Conservation (phyloP, 1,140 invertebrate genomes). For the Bacillus rossius region DNA sequence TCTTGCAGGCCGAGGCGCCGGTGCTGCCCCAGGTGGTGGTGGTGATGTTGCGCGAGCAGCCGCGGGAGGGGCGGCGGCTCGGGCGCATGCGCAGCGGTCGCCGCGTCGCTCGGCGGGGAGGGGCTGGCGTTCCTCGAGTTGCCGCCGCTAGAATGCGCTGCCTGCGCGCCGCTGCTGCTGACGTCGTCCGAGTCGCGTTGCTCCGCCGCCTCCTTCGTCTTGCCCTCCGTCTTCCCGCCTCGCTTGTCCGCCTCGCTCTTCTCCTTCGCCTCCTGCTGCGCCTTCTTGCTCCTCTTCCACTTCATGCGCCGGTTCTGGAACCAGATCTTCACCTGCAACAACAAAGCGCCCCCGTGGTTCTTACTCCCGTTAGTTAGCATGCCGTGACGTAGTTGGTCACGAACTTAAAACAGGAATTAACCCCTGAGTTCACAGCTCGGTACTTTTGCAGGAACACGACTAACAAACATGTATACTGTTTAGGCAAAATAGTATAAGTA, state of each 20-base stretch:
- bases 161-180: no score
- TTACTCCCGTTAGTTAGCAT: no score
- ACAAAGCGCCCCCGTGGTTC: no score
- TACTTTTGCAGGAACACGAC: no score
- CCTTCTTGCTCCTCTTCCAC: constrained; percentile 93
- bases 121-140: neutral
- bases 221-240: neutral
- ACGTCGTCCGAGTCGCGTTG: no score
- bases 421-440: no score
- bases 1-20: constrained; percentile 3
- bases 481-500: no score
- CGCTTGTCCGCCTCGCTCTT: constrained; percentile 31
- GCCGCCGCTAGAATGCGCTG: no score
- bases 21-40: neutral
- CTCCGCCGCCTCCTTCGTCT: neutral
- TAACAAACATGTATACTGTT: no score
- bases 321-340: constrained; percentile 87
- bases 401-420: no score
- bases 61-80: neutral
- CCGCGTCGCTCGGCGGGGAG: neutral
- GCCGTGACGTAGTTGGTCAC: no score
- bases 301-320: constrained; percentile 95
- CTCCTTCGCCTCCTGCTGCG: constrained; percentile 67
- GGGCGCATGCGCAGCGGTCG: neutral
- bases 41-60: neutral